phyloP scores from a whole-genome alignment of 2,113 vertebrate genomes.

The Leucopsar rothschildi region DNA sequence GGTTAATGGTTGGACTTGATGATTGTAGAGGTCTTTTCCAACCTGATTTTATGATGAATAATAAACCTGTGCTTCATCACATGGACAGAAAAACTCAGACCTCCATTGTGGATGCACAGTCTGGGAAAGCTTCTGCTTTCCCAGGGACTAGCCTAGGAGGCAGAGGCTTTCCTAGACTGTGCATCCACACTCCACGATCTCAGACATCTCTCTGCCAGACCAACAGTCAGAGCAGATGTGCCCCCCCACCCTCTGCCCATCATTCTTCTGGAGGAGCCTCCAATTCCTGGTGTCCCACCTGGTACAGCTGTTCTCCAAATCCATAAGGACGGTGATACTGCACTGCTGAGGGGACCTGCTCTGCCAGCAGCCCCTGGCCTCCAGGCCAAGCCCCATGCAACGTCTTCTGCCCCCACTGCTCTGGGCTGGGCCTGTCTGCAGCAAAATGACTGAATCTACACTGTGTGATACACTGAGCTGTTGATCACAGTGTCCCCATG shows the following conservation, averaged over 20 bases:
- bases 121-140: too few species aligned
- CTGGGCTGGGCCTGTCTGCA: background rate
- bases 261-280: background rate
- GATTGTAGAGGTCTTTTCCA: background rate
- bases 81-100: background rate
- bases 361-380: background rate
- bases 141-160: too few species aligned
- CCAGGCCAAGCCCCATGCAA: background rate
- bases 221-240: background rate
- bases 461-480: fast-evolving
- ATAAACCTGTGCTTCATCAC: background rate
- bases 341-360: background rate
- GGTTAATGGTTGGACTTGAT: background rate
- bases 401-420: background rate
- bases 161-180: too few species aligned
- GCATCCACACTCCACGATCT: background rate
- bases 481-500: background rate
- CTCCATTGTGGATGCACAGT: background rate
- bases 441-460: background rate
- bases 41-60: background rate
- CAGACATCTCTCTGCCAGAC: background rate
- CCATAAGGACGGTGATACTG: background rate
- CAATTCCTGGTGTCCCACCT: background rate
- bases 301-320: background rate
- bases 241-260: background rate